Base-by-base conservation (phyloP, 2,888 invertebrate species). In the Torymus auratus region DNA sequence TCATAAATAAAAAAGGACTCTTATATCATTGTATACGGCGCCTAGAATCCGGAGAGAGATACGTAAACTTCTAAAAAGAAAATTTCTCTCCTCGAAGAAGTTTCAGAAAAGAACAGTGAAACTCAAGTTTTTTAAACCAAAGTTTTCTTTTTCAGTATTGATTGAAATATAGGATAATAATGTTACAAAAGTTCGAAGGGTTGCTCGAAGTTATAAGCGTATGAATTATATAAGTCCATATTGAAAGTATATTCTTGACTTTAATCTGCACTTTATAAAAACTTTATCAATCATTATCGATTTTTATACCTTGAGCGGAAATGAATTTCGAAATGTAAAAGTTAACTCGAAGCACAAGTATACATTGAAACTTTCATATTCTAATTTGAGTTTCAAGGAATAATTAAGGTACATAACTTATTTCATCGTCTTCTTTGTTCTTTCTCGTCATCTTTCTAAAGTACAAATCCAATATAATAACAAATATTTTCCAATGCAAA, bases 291-390 rank as follows among this genome's bases (percentile, higher is more conserved):
- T 72, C 53, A 62, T 20, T 53, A 72, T 72, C 23, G 14, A 72
- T 72, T 62, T 61, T n/a, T n/a, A n/a, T 52, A 53, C 61, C 20
- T 62, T 52, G 52, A 7, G 2, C n/a, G 5, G n/a, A 20, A 71
- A 60, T 71, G 60, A 71, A 71, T 60, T 71, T 71, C 20, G 14
- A 20, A 50, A 50, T 14, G 71, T 62, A 1, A 53, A 52, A 56
- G 69, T 17, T 50, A 67, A 58, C 17, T 56, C 15, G 14, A 12
- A 50, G 3, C 10, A n/a, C 14, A 53, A 14, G 53, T 23, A 14
- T 41, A 56, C 41, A 58, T 69, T 70, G 23, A 41, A 41, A 28
- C 15, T 5, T n/a, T n/a, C 14, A 41, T 58, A 41, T 41, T 41
- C 41, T 41, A 41, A 41, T 70, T 67, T 67, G 52, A 67, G 11